Conservation (phyloP, 2,888 invertebrate species). For the Pseudococcus longispinus region DNA sequence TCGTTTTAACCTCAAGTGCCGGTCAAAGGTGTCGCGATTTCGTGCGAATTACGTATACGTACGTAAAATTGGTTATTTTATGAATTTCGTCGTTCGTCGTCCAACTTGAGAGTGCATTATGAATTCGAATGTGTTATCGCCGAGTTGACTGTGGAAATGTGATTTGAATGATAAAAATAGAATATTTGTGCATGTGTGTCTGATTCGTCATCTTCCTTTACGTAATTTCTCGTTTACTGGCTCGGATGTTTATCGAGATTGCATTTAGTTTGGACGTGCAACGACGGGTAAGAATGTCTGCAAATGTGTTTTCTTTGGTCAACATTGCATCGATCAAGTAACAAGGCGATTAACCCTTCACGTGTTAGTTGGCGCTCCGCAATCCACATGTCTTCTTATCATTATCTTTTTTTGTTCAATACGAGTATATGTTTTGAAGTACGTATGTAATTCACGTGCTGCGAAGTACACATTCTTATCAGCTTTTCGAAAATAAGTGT, state of each 20-base stretch:
- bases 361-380: background rate
- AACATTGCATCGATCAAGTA: background rate
- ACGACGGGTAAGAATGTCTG: background rate
- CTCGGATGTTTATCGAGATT: background rate
- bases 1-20: background rate
- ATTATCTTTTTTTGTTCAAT: background rate
- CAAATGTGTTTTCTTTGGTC: background rate
- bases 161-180: background rate
- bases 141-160: background rate
- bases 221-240: background rate
- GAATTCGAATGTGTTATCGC: background rate
- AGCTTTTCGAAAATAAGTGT: background rate
- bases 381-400: background rate
- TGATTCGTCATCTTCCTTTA: background rate
- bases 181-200: background rate
- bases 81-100: background rate
- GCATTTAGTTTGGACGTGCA: background rate
- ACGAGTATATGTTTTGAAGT: background rate
- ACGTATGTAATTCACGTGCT: no score
- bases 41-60: background rate
- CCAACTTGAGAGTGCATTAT: background rate
- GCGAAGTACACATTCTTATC: no score
- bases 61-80: no score
- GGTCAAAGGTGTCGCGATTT: slow-evolving; percentile 8
- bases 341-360: background rate